Conservation (phyloP, 2,888 invertebrate species). For the Glyphotaelius pellucidus region DNA sequence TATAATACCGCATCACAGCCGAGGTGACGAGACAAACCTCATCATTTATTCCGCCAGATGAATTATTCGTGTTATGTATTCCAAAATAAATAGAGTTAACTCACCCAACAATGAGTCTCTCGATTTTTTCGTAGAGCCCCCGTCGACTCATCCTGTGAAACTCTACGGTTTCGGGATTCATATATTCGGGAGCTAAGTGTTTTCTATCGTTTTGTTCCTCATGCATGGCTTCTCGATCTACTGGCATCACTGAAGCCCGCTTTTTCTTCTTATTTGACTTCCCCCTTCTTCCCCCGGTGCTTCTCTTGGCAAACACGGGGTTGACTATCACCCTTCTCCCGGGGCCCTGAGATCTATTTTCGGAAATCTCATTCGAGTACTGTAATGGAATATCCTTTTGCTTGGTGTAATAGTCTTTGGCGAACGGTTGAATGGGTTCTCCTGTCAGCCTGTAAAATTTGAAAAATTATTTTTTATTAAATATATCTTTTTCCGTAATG, state of each 20-base stretch:
- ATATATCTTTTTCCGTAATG: neutral
- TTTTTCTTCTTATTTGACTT: conserved; percentile 44
- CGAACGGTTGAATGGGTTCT: conserved; percentile 59
- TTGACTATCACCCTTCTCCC: conserved; percentile 71
- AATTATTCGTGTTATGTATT: neutral
- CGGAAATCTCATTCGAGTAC: conserved; percentile 15
- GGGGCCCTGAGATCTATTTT: conserved; percentile 5
- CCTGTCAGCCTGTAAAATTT: conserved; percentile 51
- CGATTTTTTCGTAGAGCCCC: conserved; percentile 80
- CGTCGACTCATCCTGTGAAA: conserved; percentile 81
- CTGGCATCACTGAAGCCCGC: conserved; percentile 68
- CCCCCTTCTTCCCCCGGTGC: conserved; percentile 68
- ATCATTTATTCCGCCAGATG: neutral
- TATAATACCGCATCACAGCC: neutral
- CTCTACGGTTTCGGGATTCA: conserved; percentile 71
- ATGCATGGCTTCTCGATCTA: conserved; percentile 73
- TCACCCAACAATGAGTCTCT: conserved; percentile 80
- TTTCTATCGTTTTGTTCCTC: conserved; percentile 69
- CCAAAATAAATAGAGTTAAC: conserved; percentile 67
- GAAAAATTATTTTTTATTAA: neutral
- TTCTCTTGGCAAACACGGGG: conserved; percentile 76
- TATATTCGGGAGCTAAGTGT: conserved; percentile 70
- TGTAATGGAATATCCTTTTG: neutral
- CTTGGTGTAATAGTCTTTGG: conserved; percentile 55
- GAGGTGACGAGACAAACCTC: neutral